These are phyloP conservation scores for Dryadula phaetusa DNA, from an alignment of 2,888 invertebrate species.

Conservation along the genomic window DNA sequence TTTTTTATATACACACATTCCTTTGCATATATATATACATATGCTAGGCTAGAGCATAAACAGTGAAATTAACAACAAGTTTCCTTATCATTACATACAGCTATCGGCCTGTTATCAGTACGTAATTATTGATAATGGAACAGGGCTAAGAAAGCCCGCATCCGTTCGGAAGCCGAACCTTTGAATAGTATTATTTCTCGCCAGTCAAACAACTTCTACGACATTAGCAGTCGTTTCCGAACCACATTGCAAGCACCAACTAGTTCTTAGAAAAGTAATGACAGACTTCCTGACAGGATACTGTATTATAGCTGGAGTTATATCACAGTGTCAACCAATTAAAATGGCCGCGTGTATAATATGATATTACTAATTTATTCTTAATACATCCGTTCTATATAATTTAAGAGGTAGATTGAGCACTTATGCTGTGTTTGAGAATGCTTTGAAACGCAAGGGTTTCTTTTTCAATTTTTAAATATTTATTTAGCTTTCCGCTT, in stretches of 20 bases:
- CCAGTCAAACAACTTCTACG: slow-evolving; percentile 40
- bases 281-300: slow-evolving; percentile 47
- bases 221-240: slow-evolving; percentile 56
- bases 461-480: too few relatives aligned
- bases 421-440: background rate
- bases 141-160: slow-evolving; percentile 52
- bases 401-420: background rate
- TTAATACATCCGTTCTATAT: slow-evolving; percentile 22
- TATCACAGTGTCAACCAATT: slow-evolving; percentile 45
- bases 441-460: background rate
- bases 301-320: slow-evolving; percentile 45
- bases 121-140: slow-evolving; percentile 50
- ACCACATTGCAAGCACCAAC: slow-evolving; percentile 64
- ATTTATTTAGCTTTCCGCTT: too few relatives aligned
- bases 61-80: slow-evolving; percentile 35
- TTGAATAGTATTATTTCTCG: slow-evolving; percentile 45
- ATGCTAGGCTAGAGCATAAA: slow-evolving; percentile 25
- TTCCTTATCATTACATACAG: slow-evolving; percentile 41
- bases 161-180: slow-evolving; percentile 51
- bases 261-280: slow-evolving; percentile 45
- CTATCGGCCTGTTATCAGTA: slow-evolving; percentile 41
- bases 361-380: slow-evolving; percentile 33
- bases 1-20: background rate
- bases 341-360: slow-evolving; percentile 37
- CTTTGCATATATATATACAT: slow-evolving; percentile 19